Conservation (phyloP, 2,888 invertebrate species). For the Phyllotreta striolata region DNA sequence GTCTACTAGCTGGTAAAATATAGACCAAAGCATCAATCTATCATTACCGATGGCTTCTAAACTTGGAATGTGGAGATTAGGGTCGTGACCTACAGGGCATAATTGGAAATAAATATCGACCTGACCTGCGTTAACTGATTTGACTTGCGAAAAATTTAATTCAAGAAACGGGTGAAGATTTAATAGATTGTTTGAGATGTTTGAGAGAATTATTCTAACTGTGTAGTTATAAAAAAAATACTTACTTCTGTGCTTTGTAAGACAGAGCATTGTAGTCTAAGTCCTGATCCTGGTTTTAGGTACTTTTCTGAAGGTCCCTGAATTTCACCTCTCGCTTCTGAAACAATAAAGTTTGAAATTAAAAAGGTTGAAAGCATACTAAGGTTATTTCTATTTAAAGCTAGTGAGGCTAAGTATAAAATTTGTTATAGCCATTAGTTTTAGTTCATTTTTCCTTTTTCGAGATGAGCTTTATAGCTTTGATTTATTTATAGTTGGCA, state of each 20-base stretch:
- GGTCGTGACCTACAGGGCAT: constrained; percentile 12
- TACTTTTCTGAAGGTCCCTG: constrained; percentile 86
- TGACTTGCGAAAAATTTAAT: too few relatives aligned
- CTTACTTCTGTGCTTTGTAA: constrained; percentile 78
- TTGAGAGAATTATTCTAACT: too few relatives aligned
- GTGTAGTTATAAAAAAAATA: constrained; percentile 4
- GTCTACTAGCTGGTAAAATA: constrained; percentile 16
- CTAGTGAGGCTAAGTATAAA: too few relatives aligned
- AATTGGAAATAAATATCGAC: not conserved
- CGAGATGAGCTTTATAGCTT: too few relatives aligned
- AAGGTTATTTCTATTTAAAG: too few relatives aligned
- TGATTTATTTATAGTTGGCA: too few relatives aligned
- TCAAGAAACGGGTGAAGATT: too few relatives aligned
- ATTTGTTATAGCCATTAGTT: too few relatives aligned
- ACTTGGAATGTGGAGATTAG: constrained; percentile 11
- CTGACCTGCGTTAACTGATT: too few relatives aligned
- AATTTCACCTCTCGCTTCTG: constrained; percentile 89
- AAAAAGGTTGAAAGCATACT: too few relatives aligned
- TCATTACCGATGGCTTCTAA: constrained; percentile 11
- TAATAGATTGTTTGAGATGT: too few relatives aligned
- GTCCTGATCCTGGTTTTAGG: constrained; percentile 84
- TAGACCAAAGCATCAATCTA: constrained; percentile 10
- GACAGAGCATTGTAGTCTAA: constrained; percentile 82
- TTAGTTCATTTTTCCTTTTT: too few relatives aligned
- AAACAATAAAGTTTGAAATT: constrained; percentile 46